phyloP scores from a whole-genome alignment of 2,888 invertebrate species.

The Cantharis flavilabris region DNA sequence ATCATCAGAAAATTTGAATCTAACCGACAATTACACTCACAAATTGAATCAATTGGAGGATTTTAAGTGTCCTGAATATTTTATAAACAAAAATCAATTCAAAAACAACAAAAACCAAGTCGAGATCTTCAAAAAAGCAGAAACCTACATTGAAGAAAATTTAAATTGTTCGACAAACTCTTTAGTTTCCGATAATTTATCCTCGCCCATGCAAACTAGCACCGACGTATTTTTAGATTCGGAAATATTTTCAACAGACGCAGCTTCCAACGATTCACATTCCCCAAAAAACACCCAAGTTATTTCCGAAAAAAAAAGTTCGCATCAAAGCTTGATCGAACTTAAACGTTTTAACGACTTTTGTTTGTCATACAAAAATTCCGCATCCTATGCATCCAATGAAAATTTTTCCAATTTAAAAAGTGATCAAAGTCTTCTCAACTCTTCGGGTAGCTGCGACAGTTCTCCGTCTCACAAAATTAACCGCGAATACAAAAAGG shows the following conservation, averaged over 20 bases:
- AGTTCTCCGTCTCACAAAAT: slow-evolving; percentile 63
- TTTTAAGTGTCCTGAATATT: slow-evolving; percentile 8
- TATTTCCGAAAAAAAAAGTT: slow-evolving; percentile 14
- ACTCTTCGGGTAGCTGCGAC: slow-evolving; percentile 53
- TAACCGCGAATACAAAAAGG: slow-evolving; percentile 55
- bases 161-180: slow-evolving; percentile 56
- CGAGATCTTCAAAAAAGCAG: slow-evolving; percentile 38
- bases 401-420: slow-evolving; percentile 53
- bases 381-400: slow-evolving; percentile 44
- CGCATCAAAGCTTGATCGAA: slow-evolving; percentile 33
- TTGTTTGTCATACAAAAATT: slow-evolving; percentile 37
- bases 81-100: slow-evolving; percentile 29
- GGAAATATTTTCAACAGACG: slow-evolving; percentile 53
- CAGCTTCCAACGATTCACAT: slow-evolving; percentile 55
- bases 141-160: slow-evolving; percentile 44
- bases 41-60: neutral
- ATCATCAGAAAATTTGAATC: slow-evolving; percentile 8
- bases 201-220: slow-evolving; percentile 58
- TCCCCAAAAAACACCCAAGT: slow-evolving; percentile 46
- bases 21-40: slow-evolving; percentile 18
- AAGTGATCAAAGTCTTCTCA: slow-evolving; percentile 54
- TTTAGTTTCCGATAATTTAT: slow-evolving; percentile 55
- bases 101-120: slow-evolving; percentile 19
- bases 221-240: slow-evolving; percentile 56
- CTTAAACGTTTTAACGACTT: slow-evolving; percentile 40